Base-by-base conservation (phyloP, 2,888 invertebrate species). In the Nomada ferruginata region DNA sequence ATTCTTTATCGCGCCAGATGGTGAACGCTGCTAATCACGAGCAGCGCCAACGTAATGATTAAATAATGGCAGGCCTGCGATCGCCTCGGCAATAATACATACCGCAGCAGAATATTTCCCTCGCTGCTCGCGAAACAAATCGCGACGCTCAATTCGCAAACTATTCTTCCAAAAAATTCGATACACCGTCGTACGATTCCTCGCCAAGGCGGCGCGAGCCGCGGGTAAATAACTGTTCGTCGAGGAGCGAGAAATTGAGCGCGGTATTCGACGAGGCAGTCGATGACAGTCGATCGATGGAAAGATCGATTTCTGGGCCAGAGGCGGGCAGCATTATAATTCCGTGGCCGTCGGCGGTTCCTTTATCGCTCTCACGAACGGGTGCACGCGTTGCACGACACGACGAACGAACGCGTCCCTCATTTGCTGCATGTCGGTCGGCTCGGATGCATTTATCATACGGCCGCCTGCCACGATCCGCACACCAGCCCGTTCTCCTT, bases 371-470 rank as follows among this genome's bases (percentile, higher is more conserved):
- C 52, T 15, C 59, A 47, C 29, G 26, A 47, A 57, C 63, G 52
- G 52, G 42, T 52, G 65, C 79, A 72, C 72, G 76, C 74, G 72
- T 57, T 65, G 65, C 44, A 68, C 66, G 55, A 65, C 20, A 20
- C 42, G 36, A 65, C 50, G 50, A 63, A 53, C 63, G 74, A 76
- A 76, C 81, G 60, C 76, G 82, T 74, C 76, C 80, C 83, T 89
- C 84, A 88, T 88, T 89, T 87, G 88, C 89, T 85, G 85, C 84
- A 88, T 76, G 87, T 88, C 85, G 82, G 69, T 65, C 76, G 76
- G 44, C 89, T 77, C 79, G 81, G 77, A 88, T 82, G 84, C 89
- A 89, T 89, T 89, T 88, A 89, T 89, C 89, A 89, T 83, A 60
- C 77, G 83, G 80, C 87, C 87, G 87, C 82, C 85, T 84, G 83